phyloP scores from a whole-genome alignment of 2,888 invertebrate species.

The Taenaris catops region DNA sequence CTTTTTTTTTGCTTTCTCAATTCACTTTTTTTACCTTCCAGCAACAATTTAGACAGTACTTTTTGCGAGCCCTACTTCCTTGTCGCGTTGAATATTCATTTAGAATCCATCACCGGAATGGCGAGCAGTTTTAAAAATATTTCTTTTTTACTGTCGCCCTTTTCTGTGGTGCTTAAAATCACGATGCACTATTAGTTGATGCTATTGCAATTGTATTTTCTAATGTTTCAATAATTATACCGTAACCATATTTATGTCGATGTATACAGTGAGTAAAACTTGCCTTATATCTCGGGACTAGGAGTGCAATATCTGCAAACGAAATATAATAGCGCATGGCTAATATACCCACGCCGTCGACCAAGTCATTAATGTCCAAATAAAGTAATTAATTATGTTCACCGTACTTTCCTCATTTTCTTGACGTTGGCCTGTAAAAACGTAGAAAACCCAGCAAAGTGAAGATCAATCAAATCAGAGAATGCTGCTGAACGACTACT shows the following conservation, averaged over 20 bases:
- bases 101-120: conserved; percentile 65
- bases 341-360: conserved; percentile 68
- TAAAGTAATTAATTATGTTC: conserved; percentile 76
- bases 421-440: conserved; percentile 64
- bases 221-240: no score
- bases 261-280: no score
- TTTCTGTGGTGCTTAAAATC: conserved; percentile 54
- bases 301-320: conserved; percentile 12
- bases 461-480: conserved; percentile 73
- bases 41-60: conserved; percentile 54
- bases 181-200: no score
- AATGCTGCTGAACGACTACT: conserved; percentile 52
- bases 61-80: conserved; percentile 64
- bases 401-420: conserved; percentile 65
- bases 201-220: no score
- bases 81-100: conserved; percentile 73
- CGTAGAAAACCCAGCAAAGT: conserved; percentile 48
- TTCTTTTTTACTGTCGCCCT: conserved; percentile 46
- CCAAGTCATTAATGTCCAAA: conserved; percentile 75
- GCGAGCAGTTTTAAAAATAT: conserved; percentile 60
- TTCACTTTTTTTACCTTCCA: conserved; percentile 55
- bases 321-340: conserved; percentile 33
- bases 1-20: conserved; percentile 67
- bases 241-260: no score
- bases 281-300: no score